phyloP scores from a whole-genome alignment of 2,113 vertebrate genomes.

The Pitta sordida region DNA sequence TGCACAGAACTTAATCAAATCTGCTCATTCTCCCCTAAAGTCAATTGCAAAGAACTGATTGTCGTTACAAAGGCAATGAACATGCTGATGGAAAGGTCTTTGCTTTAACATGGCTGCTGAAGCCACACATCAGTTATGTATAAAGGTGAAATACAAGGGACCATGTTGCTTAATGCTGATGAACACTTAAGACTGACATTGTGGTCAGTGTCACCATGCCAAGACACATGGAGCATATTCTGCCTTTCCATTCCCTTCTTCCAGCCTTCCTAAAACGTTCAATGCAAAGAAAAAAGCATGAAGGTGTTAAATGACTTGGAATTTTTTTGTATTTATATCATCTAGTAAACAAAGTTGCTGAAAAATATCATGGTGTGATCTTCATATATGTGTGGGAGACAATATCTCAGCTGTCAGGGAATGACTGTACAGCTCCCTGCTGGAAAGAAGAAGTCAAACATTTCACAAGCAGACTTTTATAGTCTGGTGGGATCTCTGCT shows the following conservation, averaged over 20 bases:
- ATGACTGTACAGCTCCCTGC: slow-evolving; percentile 28
- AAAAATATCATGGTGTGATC: slow-evolving; percentile 35
- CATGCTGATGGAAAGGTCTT: neutral
- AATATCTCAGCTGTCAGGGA: slow-evolving; percentile 16
- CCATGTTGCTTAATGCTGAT: neutral
- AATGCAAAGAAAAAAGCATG: neutral
- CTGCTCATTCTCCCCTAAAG: neutral
- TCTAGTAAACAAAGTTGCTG: slow-evolving; percentile 45
- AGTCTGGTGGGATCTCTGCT: neutral
- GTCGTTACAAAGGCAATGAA: neutral
- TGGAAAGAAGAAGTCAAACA: neutral
- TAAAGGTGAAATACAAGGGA: neutral
- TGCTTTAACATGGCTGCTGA: neutral
- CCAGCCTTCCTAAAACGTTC: neutral
- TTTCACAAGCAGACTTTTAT: neutral
- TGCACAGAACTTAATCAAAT: slow-evolving; percentile 8
- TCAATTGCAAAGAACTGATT: neutral
- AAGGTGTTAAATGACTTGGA: neutral
- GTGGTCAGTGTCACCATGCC: neutral
- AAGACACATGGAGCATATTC: neutral
- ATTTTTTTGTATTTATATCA: neutral
- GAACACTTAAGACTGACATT: neutral
- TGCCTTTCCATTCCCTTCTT: neutral
- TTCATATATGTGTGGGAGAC: neutral
- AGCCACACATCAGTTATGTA: rapidly evolving